Base-by-base conservation (phyloP, 2,888 invertebrate genomes). In the Magallana nippona region DNA sequence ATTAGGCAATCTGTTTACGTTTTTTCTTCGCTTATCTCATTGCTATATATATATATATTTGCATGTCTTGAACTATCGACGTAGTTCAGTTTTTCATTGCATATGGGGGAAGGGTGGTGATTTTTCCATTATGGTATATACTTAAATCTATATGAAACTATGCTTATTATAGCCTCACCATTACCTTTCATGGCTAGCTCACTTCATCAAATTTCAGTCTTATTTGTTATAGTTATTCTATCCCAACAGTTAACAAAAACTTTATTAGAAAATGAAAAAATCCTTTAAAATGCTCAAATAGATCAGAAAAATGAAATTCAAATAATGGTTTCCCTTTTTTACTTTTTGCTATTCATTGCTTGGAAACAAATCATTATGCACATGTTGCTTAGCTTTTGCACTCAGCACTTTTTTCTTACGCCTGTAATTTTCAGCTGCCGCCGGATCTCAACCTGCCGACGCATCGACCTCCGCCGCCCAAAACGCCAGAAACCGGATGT, bases 391-490 rank as follows among this genome's bases (percentile, higher is more conserved):
- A 71, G 71, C 71, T 71, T 71, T 71, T 71, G 71, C 71, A 71
- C 71, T 71, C 71, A 71, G 71, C 71, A 71, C 71, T 71, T 71
- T 71, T 27, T 15, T 71, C 19, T 19, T 71, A 15, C 71, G 71
- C 71, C 71, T 71, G 71, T 71, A 71, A 71, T 71, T 71, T 71
- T 15, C 71, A 71, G 71, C 71, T 71, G 22, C 71, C n/a, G n/a
- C n/a, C 13, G 71, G 71, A 32, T 27, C 71, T 15, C 22, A 71
- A 15, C 71, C 71, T 1, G 71, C 71, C 15, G 71, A 71, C 13
- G 27, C 27, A 5, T 71, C 71, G 13, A 2, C 71, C 11, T 32
- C 71, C 3, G 71, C 71, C 71, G 71, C 71, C 27, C 71, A 71
- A 22, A 71, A 15, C 27, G 71, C 71, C 71, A 71, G 71, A 71